Percentiles rank a stretch among this genome's conserved stretches.
Conservation (phyloP, 2,113 vertebrate species). For the Gallinago undulata region DNA sequence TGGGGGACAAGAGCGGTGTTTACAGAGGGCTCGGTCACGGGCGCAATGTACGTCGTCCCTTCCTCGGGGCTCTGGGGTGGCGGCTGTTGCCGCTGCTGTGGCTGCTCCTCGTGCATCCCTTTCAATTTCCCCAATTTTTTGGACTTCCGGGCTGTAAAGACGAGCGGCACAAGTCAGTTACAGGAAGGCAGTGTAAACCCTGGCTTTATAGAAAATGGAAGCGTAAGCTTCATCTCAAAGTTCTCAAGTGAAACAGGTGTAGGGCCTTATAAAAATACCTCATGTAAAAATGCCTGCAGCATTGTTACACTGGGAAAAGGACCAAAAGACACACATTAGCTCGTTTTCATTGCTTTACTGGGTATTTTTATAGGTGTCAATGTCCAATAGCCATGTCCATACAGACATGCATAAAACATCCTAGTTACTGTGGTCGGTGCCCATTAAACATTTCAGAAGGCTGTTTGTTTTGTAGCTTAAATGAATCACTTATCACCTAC, state of each 20-base stretch:
- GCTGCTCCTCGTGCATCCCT: slow-evolving; percentile 87
- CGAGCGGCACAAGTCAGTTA: neutral
- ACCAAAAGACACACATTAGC: neutral
- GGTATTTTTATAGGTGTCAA: neutral
- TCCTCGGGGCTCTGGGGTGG: slow-evolving; percentile 87
- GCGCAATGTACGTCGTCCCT: slow-evolving; percentile 82
- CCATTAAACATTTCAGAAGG: neutral
- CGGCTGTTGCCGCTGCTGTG: slow-evolving; percentile 66
- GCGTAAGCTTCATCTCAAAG: neutral
- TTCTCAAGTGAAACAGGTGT: neutral
- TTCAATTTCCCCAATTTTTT: slow-evolving; percentile 98
- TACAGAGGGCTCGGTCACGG: slow-evolving; percentile 86
- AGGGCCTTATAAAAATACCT: neutral
- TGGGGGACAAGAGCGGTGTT: slow-evolving; percentile 89
- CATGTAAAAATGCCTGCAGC: neutral
- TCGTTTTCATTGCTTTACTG: neutral
- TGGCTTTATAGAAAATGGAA: neutral
- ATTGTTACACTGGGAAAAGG: neutral
- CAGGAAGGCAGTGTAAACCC: neutral
- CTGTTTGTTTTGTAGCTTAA: neutral
- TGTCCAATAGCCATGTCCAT: neutral
- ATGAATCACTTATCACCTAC: neutral
- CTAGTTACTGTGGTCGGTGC: fast-evolving
- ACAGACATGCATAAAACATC: neutral
- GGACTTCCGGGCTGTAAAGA: slow-evolving; percentile 89